Percentiles rank a stretch among this genome's conserved stretches.
Conservation (phyloP, 1,140 invertebrate species). For the Drosophila azteca region DNA sequence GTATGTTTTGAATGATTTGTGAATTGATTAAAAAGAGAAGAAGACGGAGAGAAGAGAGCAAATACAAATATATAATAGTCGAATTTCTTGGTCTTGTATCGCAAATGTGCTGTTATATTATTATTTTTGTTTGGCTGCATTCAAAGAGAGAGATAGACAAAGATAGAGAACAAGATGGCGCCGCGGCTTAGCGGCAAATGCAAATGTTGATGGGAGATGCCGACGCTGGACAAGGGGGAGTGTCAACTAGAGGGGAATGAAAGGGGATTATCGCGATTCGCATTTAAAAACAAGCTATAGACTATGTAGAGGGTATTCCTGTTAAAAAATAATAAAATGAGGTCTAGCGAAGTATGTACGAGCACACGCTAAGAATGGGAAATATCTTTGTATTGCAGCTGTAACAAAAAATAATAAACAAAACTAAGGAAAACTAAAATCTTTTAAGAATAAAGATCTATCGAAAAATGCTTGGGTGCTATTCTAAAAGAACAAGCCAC, state of each 20-base stretch:
- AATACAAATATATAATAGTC: slow-evolving; percentile 51
- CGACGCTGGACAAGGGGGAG: not conserved
- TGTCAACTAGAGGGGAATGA: slow-evolving; percentile 18
- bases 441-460: no score
- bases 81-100: slow-evolving; percentile 19
- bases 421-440: no score
- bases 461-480: no score
- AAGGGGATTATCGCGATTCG: slow-evolving; percentile 1
- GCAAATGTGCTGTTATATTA: slow-evolving; percentile 27
- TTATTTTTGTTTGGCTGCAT: slow-evolving; percentile 1
- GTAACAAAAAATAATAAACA: no score
- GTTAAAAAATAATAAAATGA: not conserved
- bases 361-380: no score
- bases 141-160: slow-evolving; percentile 1
- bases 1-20: slow-evolving; percentile 50
- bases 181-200: slow-evolving; percentile 24
- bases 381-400: no score
- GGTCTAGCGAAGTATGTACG: no score
- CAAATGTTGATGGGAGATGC: slow-evolving; percentile 10
- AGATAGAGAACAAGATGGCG: slow-evolving; percentile 5
- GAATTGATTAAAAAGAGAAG: slow-evolving; percentile 65
- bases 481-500: no score
- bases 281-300: slow-evolving; percentile 14
- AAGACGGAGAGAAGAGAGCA: slow-evolving; percentile 73
- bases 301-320: slow-evolving; percentile 17